Evolutionary conservation across 2,888 invertebrate genomes (phyloP).

Genomic region (Prosopocoilus inquinatus): DNA sequence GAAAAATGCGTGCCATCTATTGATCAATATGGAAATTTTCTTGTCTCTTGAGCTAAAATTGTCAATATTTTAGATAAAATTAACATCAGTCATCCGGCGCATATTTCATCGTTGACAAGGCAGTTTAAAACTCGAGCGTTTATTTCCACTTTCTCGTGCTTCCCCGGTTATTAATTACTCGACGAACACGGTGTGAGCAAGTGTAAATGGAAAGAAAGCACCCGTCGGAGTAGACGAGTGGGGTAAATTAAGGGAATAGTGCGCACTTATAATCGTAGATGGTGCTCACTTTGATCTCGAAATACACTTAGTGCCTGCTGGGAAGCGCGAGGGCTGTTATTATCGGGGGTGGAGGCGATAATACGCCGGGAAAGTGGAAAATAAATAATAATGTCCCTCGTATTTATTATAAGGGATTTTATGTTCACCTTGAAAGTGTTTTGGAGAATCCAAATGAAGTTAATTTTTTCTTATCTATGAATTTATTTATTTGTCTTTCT

Average conservation of each 20-base stretch:
- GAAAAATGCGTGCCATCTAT: too few species aligned
- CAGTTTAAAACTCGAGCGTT: too few species aligned
- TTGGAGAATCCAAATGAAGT: background rate
- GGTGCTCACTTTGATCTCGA: conserved; percentile 47
- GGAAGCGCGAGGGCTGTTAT: conserved; percentile 40
- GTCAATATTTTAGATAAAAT: background rate
- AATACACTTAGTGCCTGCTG: conserved; percentile 52
- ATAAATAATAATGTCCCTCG: conserved; percentile 38
- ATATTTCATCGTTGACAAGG: too few species aligned
- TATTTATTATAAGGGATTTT: conserved; percentile 9
- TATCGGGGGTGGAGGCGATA: conserved; percentile 37
- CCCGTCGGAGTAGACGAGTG: background rate
- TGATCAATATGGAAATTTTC: background rate
- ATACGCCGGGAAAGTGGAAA: conserved; percentile 40
- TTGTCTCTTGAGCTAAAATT: background rate
- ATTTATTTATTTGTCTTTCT: too few species aligned
- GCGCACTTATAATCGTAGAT: conserved; percentile 9
- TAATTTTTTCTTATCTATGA: background rate
- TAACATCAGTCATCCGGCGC: too few species aligned
- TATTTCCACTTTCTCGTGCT: too few species aligned
- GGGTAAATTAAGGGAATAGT: conserved; percentile 8
- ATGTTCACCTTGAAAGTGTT: background rate
- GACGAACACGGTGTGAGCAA: too few species aligned
- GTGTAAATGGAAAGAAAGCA: too few species aligned
- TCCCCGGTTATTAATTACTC: too few species aligned